These are phyloP conservation scores for Parochlus steinenii DNA, from an alignment of 2,888 invertebrate species.

Conservation along the genomic window DNA sequence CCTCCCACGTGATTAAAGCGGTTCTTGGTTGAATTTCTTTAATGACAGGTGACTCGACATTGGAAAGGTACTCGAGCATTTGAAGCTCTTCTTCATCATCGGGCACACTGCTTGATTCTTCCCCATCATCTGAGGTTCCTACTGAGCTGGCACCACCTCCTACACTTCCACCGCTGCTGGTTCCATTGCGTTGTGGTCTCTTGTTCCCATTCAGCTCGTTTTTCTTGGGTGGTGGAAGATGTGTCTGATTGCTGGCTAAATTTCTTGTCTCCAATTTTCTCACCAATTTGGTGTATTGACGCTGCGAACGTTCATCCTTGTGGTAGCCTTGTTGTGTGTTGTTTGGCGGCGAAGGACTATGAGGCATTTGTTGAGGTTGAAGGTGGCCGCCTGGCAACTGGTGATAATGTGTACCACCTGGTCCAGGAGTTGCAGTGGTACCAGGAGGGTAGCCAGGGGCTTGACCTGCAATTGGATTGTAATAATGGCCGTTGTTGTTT, in stretches of 20 bases:
- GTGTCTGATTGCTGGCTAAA: constrained; percentile 28
- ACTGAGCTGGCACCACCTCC: constrained; percentile 34
- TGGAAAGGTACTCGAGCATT: constrained; percentile 52
- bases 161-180: constrained; percentile 35
- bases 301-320: constrained; percentile 63
- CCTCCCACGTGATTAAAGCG: constrained; percentile 72
- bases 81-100: constrained; percentile 56
- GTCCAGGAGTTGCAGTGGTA: constrained; percentile 35
- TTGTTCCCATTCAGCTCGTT: constrained; percentile 23
- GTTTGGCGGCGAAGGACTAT: constrained; percentile 46
- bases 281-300: constrained; percentile 59
- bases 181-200: constrained; percentile 20
- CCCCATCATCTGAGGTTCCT: constrained; percentile 66
- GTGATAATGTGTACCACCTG: constrained; percentile 22
- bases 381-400: constrained; percentile 26
- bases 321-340: constrained; percentile 34
- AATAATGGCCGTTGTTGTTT: constrained; percentile 55
- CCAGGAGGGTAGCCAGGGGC: constrained; percentile 36
- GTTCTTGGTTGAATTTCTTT: constrained; percentile 62
- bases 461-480: constrained; percentile 37
- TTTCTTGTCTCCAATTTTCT: constrained; percentile 43
- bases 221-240: constrained; percentile 43
- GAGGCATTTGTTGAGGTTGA: constrained; percentile 32
- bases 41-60: constrained; percentile 59
- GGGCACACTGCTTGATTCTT: constrained; percentile 54